These are phyloP conservation scores for Tolypeutes matacus DNA, from an alignment of 2,797 vertebrate genomes.

Conservation along the genomic window DNA sequence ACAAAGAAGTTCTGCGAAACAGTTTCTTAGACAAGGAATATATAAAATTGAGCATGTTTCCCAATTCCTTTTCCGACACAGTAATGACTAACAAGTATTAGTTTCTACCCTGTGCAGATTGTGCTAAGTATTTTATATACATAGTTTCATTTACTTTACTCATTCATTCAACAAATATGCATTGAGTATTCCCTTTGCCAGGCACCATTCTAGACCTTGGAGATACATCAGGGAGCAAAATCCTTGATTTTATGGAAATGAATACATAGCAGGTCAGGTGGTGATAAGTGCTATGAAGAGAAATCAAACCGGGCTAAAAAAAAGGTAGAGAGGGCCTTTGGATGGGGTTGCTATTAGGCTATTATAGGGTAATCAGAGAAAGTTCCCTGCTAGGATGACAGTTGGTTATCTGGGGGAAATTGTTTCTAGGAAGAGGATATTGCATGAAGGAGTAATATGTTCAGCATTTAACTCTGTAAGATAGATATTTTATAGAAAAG, in stretches of 20 bases:
- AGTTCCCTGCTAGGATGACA: neutral
- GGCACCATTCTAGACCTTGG: neutral
- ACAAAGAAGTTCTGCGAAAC: neutral
- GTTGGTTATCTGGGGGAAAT: neutral
- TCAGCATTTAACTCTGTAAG: neutral
- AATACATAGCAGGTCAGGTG: neutral
- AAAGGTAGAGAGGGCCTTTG: neutral
- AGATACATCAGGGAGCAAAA: neutral
- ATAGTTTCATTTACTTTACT: neutral
- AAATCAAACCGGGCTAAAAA: neutral
- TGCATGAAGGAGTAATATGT: neutral
- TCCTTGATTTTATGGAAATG: neutral
- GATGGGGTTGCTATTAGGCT: neutral
- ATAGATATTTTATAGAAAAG: neutral
- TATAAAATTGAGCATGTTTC: neutral
- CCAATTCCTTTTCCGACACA: neutral
- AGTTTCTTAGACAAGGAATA: slow-evolving; percentile 17
- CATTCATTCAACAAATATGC: neutral
- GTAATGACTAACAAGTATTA: neutral
- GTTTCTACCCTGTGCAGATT: neutral
- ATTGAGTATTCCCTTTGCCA: neutral
- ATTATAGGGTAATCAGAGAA: neutral
- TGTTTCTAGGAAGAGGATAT: neutral
- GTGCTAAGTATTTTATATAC: neutral
- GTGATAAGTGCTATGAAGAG: neutral